These are phyloP conservation scores for Mohoua ochrocephala DNA, from an alignment of 2,113 vertebrate species.

Conservation along the genomic window DNA sequence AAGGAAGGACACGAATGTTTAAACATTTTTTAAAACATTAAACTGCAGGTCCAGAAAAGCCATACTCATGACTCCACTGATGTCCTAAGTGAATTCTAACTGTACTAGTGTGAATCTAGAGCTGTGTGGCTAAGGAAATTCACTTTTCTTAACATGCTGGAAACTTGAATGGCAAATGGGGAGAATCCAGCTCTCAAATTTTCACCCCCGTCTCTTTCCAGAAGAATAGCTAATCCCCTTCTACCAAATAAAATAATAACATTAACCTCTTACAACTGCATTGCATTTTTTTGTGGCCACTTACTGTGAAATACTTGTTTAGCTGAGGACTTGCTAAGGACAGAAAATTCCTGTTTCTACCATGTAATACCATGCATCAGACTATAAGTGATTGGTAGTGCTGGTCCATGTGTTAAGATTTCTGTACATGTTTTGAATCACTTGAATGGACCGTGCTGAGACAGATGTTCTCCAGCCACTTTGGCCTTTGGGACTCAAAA, in stretches of 20 bases:
- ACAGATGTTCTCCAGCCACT: not conserved
- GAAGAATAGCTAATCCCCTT: not conserved
- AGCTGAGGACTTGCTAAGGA: not conserved
- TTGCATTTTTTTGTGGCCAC: not conserved
- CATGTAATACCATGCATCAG: not conserved
- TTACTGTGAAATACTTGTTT: not conserved
- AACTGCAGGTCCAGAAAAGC: not conserved
- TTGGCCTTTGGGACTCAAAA: not conserved
- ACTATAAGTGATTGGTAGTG: not conserved
- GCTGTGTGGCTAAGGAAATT: not conserved
- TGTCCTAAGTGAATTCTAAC: not conserved
- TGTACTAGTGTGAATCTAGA: not conserved
- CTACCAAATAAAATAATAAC: not conserved
- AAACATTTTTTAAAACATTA: conserved; percentile 11
- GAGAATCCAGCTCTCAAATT: not conserved
- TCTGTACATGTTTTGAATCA: not conserved
- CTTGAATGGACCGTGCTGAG: not conserved
- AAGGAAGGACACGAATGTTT: not conserved
- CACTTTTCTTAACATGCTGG: not conserved
- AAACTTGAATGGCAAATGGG: not conserved
- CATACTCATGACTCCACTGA: not conserved
- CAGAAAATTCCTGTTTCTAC: not conserved
- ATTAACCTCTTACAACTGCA: not conserved
- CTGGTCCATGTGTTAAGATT: not conserved
- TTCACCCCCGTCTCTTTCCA: not conserved